These are phyloP conservation scores for Paralvinella palmiformis DNA, from an alignment of 1,140 invertebrate species.

Conservation along the genomic window DNA sequence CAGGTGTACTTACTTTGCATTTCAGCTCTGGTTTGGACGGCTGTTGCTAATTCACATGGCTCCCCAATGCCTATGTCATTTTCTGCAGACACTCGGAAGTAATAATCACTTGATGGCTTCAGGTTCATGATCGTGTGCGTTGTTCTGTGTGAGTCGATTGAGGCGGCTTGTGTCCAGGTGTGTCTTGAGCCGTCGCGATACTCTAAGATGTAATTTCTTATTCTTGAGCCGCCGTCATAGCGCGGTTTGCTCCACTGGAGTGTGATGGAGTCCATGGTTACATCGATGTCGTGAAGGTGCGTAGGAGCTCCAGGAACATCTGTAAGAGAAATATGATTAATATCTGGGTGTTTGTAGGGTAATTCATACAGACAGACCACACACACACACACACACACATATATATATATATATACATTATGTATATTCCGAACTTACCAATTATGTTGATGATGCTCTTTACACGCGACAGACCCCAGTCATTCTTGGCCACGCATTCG, in stretches of 20 bases:
- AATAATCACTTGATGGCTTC: constrained; percentile 48
- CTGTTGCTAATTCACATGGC: constrained; percentile 17
- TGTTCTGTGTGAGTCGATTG: constrained; percentile 39
- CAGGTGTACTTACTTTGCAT: not conserved
- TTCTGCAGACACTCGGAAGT: constrained; percentile 83
- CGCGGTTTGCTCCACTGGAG: constrained; percentile 84
- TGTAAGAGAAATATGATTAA: constrained; percentile 3
- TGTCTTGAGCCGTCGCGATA: constrained; percentile 59
- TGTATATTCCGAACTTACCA: no score
- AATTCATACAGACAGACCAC: no score
- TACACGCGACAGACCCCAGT: constrained; percentile 86
- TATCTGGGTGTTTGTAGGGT: not conserved
- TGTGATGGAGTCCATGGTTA: constrained; percentile 85
- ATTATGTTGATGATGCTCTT: constrained; percentile 87
- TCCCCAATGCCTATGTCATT: constrained; percentile 74
- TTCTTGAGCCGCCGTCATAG: constrained; percentile 84
- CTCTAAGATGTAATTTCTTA: constrained; percentile 86
- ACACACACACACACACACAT: no score
- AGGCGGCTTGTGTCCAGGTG: constrained; percentile 60
- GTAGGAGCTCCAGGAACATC: constrained; percentile 60
- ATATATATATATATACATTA: no score
- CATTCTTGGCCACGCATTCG: constrained; percentile 82
- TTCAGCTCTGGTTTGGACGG: not conserved
- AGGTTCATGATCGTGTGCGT: constrained; percentile 63
- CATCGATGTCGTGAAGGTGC: constrained; percentile 75